Conservation (phyloP, 2,113 vertebrate genomes). For the Caretta caretta region DNA sequence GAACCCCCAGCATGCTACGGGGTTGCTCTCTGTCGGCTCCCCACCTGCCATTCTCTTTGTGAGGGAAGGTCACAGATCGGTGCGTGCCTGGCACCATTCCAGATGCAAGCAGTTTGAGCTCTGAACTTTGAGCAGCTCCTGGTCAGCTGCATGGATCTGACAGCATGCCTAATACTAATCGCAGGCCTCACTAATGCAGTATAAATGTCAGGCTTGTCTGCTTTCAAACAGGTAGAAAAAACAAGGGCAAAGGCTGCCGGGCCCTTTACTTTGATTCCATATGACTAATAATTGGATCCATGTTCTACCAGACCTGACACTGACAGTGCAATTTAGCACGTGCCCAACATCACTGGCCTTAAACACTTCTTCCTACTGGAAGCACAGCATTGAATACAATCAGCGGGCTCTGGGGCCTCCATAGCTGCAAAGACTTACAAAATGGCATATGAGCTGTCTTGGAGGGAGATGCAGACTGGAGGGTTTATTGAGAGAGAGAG, state of each 20-base stretch:
- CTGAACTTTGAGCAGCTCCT: background rate
- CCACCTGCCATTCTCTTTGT: background rate
- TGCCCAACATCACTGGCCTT: background rate
- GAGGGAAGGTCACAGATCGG: background rate
- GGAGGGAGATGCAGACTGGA: background rate
- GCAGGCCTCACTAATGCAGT: background rate
- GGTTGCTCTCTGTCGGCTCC: background rate
- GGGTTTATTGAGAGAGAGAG: background rate
- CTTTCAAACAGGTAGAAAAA: background rate
- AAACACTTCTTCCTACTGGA: background rate
- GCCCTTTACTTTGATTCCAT: background rate
- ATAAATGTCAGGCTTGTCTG: slow-evolving; percentile 42
- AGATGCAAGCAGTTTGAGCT: background rate
- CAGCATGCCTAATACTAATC: background rate
- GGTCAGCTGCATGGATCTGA: background rate
- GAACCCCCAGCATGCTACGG: background rate
- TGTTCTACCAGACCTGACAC: background rate
- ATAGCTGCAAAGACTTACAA: background rate
- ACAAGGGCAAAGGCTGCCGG: background rate
- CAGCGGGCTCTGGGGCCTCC: rapidly evolving
- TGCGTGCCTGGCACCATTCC: background rate
- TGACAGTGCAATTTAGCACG: slow-evolving; percentile 3
- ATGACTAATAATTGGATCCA: background rate
- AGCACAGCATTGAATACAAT: background rate
- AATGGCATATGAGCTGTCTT: background rate